Evolutionary conservation across 2,888 invertebrate species (phyloP), one percentile per base, ranked within the genome.

Genomic region (Leptopterna dolabrata): DNA sequence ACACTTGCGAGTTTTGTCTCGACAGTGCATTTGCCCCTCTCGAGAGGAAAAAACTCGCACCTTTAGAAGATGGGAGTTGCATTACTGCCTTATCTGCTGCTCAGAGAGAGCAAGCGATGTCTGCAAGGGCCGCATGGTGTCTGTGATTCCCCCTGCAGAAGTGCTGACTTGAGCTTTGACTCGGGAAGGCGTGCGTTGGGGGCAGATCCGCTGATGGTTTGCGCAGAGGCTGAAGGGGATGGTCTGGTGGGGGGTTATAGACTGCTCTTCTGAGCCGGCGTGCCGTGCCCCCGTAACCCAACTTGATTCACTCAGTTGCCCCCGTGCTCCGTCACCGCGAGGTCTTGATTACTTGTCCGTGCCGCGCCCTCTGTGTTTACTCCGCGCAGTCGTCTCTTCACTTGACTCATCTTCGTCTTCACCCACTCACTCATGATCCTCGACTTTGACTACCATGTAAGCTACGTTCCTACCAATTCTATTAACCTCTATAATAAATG

Each of bases 251-350:
- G 45, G 78, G 78, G 78, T 13, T 14, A 24, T 13, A 19, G 24
- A 16, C 41, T 27, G 19, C 45, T n/a, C 78, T 78, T 78, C 78
- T 78, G 78, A 43, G 78, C 78, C 78, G 78, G 78, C 78, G 78
- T 78, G 78, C 16, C 43, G 45, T 45, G 45, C 43, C 43, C 78
- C 41, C 45, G 43, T 45, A 78, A 43, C 78, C 78, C 78, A 78
- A 78, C 78, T 78, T 78, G 78, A 78, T 45, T 78, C 78, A 45
- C 24, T 78, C 78, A 78, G 78, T 78, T 78, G 78, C 78, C 41
- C 47, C 78, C 78, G 78, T 24, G 78, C 47, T 63, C 78, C 27
- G 78, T 9, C 45, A 1, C 41, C 27, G 45, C 78, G 78, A 78
- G 78, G 78, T 45, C 47, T 45, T 13, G 43, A 13, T 19, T 13